phyloP scores from a whole-genome alignment of 2,888 invertebrate species.

The Girardia tigrina region DNA sequence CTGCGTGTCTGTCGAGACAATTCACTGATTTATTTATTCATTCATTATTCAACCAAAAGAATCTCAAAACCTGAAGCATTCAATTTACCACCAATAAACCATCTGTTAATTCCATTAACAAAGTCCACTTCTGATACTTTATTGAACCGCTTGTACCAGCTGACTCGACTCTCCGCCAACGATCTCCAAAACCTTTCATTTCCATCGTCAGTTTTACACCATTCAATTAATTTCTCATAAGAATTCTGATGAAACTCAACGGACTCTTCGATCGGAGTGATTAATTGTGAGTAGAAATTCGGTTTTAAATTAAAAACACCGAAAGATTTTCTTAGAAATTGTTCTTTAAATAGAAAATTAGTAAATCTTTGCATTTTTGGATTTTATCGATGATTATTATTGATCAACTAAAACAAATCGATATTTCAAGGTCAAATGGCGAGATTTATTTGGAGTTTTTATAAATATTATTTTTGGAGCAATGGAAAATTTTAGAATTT shows the following conservation, averaged over 20 bases:
- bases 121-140: neutral
- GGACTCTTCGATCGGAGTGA: neutral
- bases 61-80: neutral
- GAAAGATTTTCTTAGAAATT: neutral
- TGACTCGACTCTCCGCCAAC: neutral
- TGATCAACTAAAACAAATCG: neutral
- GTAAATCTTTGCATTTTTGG: neutral
- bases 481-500: too few species aligned
- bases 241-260: neutral
- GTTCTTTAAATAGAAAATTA: neutral
- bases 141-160: neutral
- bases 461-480: too few species aligned
- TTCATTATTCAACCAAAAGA: too few species aligned
- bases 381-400: neutral
- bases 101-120: neutral
- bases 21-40: conserved; percentile 45
- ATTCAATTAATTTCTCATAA: neutral
- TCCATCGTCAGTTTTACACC: neutral
- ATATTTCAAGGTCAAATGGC: neutral
- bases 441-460: too few species aligned
- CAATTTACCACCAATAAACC: neutral
- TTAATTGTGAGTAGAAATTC: neutral
- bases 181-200: neutral
- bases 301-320: neutral
- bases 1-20: conserved; percentile 51